Evolutionary conservation across 2,888 invertebrate genomes (phyloP).

Genomic region (Hemaris fuciformis): DNA sequence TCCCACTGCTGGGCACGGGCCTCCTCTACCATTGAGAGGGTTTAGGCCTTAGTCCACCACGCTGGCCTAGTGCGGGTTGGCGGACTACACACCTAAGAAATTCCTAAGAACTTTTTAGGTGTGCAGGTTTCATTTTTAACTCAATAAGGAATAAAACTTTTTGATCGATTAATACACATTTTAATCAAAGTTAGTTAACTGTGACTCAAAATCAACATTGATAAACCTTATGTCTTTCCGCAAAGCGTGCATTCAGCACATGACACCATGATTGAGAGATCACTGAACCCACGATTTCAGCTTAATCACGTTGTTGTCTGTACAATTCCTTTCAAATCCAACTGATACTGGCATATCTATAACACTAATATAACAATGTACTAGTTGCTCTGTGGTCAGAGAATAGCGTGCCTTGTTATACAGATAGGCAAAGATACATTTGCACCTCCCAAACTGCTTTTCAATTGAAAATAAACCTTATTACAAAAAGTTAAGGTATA

Average conservation of each 20-base stretch:
- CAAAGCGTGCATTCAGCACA: no score
- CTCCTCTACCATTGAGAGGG: no score
- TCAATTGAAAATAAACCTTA: constrained; percentile 17
- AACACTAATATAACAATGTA: constrained; percentile 5
- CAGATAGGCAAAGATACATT: background rate
- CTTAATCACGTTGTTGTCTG: background rate
- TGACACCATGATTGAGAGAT: background rate
- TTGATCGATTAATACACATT: no score
- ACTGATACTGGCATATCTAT: background rate
- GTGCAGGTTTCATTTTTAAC: no score
- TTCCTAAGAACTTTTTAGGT: no score
- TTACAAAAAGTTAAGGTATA: background rate
- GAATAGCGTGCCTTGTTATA: constrained; percentile 12
- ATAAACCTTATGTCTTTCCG: no score
- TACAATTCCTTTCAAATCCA: constrained; percentile 4
- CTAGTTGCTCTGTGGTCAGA: constrained; percentile 14
- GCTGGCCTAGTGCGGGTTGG: no score
- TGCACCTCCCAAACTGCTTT: background rate
- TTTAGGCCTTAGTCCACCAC: no score
- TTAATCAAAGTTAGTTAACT: no score
- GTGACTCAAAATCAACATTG: background rate
- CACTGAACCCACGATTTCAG: background rate
- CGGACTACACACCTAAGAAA: no score
- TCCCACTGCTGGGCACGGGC: no score
- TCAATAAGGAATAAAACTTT: no score